A percentile compares a stretch with the other conserved stretches of the same genome.
phyloP scores from a whole-genome alignment of 2,113 vertebrate species.

The Bombycilla garrulus region DNA sequence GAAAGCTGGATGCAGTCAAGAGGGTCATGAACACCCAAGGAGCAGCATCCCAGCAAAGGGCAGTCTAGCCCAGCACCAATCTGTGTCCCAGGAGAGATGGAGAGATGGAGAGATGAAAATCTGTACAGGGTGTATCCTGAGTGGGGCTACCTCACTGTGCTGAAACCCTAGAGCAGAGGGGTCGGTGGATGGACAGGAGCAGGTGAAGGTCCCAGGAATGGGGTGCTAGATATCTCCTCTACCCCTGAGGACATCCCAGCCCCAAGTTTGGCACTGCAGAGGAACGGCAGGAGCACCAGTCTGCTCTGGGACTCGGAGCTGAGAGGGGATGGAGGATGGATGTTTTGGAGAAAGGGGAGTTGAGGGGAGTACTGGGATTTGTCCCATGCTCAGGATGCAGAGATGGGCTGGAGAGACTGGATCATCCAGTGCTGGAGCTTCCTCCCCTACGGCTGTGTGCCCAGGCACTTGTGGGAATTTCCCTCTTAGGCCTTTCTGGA shows the following conservation, averaged over 20 bases:
- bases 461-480: background rate
- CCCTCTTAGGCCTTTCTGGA: background rate
- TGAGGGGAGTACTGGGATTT: background rate
- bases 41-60: background rate
- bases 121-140: background rate
- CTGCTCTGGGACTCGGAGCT: background rate
- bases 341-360: background rate
- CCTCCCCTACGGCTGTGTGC: background rate
- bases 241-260: background rate
- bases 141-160: background rate
- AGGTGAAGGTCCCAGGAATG: fast-evolving
- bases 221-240: background rate
- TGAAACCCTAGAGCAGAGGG: background rate
- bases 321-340: fast-evolving
- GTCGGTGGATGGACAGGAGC: background rate
- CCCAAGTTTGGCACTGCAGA: background rate
- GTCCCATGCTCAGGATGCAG: background rate
- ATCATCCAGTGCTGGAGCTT: background rate
- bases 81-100: background rate
- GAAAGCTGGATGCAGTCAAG: background rate
- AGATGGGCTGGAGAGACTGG: background rate
- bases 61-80: background rate
- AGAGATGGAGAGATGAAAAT: fast-evolving
- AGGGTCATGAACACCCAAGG: background rate
- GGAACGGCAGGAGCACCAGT: background rate